These are phyloP conservation scores for Pseudopipra pipra DNA, from an alignment of 2,113 vertebrate species.

Conservation along the genomic window DNA sequence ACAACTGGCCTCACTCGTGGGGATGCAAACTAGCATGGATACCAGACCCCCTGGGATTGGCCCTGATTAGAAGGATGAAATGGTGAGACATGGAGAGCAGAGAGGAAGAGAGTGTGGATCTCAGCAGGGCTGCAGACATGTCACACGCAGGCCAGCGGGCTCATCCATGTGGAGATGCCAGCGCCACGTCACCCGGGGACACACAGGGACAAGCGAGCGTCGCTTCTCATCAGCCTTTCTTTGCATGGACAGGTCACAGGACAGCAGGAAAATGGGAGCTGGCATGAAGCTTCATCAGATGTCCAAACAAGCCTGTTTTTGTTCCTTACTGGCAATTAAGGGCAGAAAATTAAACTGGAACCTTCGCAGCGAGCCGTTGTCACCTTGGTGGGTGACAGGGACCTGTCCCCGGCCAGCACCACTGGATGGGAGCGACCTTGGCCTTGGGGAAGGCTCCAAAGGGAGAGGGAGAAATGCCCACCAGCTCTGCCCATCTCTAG, in stretches of 20 bases:
- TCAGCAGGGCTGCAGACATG: not conserved
- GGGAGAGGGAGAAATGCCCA: not conserved
- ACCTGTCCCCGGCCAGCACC: not conserved
- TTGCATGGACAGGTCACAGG: not conserved
- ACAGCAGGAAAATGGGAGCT: constrained; percentile 51
- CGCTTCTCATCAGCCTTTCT: constrained; percentile 55
- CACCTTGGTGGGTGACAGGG: not conserved
- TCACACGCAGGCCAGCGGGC: not conserved
- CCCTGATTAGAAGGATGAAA: not conserved
- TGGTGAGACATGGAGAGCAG: not conserved
- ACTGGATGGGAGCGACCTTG: rapidly evolving
- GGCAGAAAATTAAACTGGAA: constrained; percentile 48
- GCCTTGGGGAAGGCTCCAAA: not conserved
- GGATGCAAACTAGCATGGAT: rapidly evolving
- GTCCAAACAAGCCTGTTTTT: not conserved
- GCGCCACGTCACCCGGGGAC: not conserved
- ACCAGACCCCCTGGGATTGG: not conserved
- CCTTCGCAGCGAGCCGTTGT: not conserved
- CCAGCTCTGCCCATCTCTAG: not conserved
- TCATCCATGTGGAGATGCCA: not conserved
- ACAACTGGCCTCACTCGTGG: rapidly evolving
- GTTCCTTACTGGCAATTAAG: constrained; percentile 48
- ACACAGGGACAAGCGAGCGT: not conserved
- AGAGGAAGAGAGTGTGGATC: rapidly evolving
- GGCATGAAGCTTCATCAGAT: constrained; percentile 49